Evolutionary conservation across 2,888 invertebrate genomes (phyloP), one percentile per base, ranked within the genome.

Genomic region (Rhagophthalmus giganteus): DNA sequence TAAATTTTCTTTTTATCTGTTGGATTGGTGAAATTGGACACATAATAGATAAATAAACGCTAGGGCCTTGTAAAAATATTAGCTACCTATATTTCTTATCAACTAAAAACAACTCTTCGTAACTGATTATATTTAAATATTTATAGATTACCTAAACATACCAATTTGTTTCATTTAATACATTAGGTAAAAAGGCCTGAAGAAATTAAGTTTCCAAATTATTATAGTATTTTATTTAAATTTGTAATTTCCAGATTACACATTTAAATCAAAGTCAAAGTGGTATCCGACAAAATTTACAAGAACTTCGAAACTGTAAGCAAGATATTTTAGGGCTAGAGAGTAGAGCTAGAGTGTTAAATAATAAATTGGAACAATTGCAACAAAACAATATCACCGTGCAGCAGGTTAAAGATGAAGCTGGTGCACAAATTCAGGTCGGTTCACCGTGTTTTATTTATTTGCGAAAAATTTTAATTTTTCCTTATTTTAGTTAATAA

Each of bases 361-460:
- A 35, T 5, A 53, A 42, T 12, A 60, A 53, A 20, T 28, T 62
- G 24, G 13, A 48, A 14, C 41, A 60, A 14, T 14, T 61, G 12
- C 38, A 55, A 27, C 13, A 32, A 9, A 39, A 50, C 26, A 28
- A 6, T 10, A 25, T 14, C 9, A 57, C 30, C 25, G 48, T 27
- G 24, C 59, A 57, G 8, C 60, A 63, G 26, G 63, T 74, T 10
- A 67, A 73, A 46, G 59, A 61, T 2, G 63, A 73, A 45, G 62
- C 69, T 0, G 58, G 63, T 6, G 60, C 15, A 6, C 65, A 65
- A 59, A 64, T 66, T 32, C 58, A 64, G 42, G 67, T 63, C 57
- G 57, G 40, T 42, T 40, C 20, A 13, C 10, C 32, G 26, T 14
- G 30, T 38, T 33, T 2, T 15, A 11, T 41, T 40, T 32, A 10